A percentile compares a stretch with the other conserved stretches of the same genome.
phyloP scores from a whole-genome alignment of 1,140 invertebrate genomes.

The Pseudomyrmex dendroicus region DNA sequence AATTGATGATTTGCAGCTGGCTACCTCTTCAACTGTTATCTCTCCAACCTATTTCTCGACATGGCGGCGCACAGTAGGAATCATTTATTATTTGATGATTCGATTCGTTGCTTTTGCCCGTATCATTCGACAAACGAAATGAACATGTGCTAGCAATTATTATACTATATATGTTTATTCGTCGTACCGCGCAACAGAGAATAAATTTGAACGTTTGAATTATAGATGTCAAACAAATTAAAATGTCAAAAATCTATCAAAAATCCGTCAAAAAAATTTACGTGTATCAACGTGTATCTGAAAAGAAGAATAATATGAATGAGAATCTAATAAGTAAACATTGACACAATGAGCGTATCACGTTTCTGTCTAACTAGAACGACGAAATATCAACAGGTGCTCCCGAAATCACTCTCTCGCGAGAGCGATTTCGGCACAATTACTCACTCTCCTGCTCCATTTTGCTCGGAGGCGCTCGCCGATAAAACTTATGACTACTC shows the following conservation, averaged over 20 bases:
- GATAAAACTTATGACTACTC: constrained; percentile 55
- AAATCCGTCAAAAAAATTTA: neutral
- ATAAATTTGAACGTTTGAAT: constrained; percentile 31
- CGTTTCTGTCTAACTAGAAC: constrained; percentile 40
- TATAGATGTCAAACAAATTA: constrained; percentile 38
- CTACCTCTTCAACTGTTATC: neutral
- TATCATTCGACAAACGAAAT: constrained; percentile 42
- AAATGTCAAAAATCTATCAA: constrained; percentile 21
- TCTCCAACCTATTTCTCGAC: constrained; percentile 35
- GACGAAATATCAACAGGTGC: constrained; percentile 57
- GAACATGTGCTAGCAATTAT: constrained; percentile 15
- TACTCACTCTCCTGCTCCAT: constrained; percentile 61
- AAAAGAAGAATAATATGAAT: neutral
- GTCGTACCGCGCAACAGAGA: neutral
- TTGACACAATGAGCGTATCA: constrained; percentile 6
- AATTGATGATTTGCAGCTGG: constrained; percentile 54
- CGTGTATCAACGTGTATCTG: neutral
- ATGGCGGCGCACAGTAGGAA: constrained; percentile 35
- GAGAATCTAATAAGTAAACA: no score
- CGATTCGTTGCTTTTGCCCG: constrained; percentile 9
- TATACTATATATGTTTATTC: constrained; percentile 23
- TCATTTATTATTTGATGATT: constrained; percentile 56
- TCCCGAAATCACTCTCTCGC: constrained; percentile 36
- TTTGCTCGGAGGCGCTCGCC: constrained; percentile 30
- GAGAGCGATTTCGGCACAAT: constrained; percentile 47